These are phyloP conservation scores for Cephus cinctus DNA, from an alignment of 1,140 invertebrate genomes.

Conservation along the genomic window DNA sequence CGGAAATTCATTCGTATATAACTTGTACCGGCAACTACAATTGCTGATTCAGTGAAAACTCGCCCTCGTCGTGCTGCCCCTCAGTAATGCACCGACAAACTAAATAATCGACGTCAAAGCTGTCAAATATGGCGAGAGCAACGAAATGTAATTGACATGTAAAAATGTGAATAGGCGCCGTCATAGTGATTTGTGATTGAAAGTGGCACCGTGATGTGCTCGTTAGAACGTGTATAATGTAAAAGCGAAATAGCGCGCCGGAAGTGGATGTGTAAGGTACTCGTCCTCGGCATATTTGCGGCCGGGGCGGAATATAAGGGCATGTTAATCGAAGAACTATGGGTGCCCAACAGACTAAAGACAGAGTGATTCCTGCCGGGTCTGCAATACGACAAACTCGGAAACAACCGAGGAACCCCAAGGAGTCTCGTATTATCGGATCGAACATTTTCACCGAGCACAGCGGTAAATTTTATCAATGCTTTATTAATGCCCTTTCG, in stretches of 20 bases:
- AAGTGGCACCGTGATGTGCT: background rate
- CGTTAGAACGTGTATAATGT: constrained; percentile 1
- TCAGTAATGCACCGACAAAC: constrained; percentile 34
- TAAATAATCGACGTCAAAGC: constrained; percentile 58
- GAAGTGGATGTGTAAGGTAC: constrained; percentile 10
- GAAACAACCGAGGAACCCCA: constrained; percentile 69
- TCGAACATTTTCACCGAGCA: constrained; percentile 90
- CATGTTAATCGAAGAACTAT: constrained; percentile 59
- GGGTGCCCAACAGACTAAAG: constrained; percentile 89
- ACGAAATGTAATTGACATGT: constrained; percentile 33
- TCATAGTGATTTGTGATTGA: constrained; percentile 13
- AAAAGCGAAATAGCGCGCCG: constrained; percentile 1
- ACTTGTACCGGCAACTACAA: too few relatives aligned
- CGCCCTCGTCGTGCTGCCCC: constrained; percentile 34
- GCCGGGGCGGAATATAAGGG: constrained; percentile 24
- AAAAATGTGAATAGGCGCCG: constrained; percentile 32
- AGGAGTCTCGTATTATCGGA: constrained; percentile 76
- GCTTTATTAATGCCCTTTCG: too few relatives aligned
- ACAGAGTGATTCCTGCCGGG: constrained; percentile 67
- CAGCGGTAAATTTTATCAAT: constrained; percentile 66
- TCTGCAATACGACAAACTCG: constrained; percentile 66
- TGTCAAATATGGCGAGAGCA: constrained; percentile 57
- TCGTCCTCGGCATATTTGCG: constrained; percentile 10
- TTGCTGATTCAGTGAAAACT: too few relatives aligned
- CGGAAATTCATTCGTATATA: too few relatives aligned